Evolutionary conservation across 2,797 vertebrate genomes (phyloP), one percentile per base, ranked within the genome.

Genomic region (Onychomys arenicola): DNA sequence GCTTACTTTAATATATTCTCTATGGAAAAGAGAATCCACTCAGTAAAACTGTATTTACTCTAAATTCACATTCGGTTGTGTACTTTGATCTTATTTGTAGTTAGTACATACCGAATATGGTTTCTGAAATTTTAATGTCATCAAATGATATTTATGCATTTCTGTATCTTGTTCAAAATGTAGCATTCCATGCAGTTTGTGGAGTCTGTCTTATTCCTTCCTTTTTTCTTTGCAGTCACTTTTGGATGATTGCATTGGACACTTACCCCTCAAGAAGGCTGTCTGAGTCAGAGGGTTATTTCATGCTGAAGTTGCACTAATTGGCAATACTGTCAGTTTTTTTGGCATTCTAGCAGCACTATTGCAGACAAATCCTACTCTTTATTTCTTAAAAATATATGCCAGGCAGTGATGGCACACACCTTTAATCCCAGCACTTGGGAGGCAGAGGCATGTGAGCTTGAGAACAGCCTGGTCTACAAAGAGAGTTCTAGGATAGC

Each of bases 201-300:
- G 9, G 32, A 87, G 2, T 87, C 4, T 61, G 71, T 65, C 89
- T 89, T 83, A 80, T 71, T 89, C 65, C 88, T 92, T 93, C 25
- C 43, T 25, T 49, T 57, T 86, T 80, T 52, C 52, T 86, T 77
- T 86, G 69, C 95, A 73, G 85, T 93, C 93, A 84, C 76, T 82
- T 96, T 78, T 88, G 67, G n/a, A 85, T 96, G 69, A 87, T 96
- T 96, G 96, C 91, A 77, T 94, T 97, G 46, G 61, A 73, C 55
- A 87, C 14, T 92, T 95, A 76, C 6, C 23, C n/a, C 59, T 92
- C 49, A 59, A 85, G 43, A 92, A 43, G 73, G 52, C 23, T 97
- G 43, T 59, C 11, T 27, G 75, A 92, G 16, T 92, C 63, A 89
- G 46, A 92, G 81, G 59, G 49, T 90, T 21, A 63, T 16, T 94